Evolutionary conservation across 2,888 invertebrate genomes (phyloP).

Genomic region (Zeuzera pyrina): DNA sequence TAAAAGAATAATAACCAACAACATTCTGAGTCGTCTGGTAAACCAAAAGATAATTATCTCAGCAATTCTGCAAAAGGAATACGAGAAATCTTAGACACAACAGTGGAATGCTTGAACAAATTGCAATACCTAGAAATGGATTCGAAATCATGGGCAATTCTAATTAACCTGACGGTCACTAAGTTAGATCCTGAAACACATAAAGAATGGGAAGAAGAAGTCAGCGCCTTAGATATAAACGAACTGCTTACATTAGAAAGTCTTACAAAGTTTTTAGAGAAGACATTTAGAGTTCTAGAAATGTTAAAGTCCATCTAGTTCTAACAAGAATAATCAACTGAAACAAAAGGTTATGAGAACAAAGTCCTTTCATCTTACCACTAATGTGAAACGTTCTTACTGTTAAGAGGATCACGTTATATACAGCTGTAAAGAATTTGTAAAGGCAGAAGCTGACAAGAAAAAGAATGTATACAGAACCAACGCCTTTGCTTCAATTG

Average conservation of each 20-base stretch:
- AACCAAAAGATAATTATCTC: not conserved
- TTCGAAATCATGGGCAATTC: not conserved
- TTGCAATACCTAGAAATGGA: not conserved
- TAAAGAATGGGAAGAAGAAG: not conserved
- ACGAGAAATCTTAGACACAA: not conserved
- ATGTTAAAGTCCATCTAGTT: not conserved
- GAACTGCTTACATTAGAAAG: not conserved
- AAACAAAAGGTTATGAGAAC: not conserved
- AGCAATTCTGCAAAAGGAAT: not conserved
- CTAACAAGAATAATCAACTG: not conserved
- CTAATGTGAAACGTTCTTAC: not conserved
- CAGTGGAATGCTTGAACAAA: not conserved
- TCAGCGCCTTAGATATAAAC: not conserved
- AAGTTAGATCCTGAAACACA: constrained; percentile 1
- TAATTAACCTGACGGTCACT: not conserved
- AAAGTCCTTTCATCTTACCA: not conserved
- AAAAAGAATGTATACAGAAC: not conserved
- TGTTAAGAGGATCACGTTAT: not conserved
- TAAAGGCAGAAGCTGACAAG: too few species aligned
- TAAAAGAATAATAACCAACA: not conserved
- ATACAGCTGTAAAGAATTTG: not conserved
- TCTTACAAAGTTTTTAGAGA: not conserved
- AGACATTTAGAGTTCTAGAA: not conserved
- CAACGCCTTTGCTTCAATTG: not conserved
- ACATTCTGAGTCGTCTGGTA: not conserved